phyloP scores from a whole-genome alignment of 2,888 invertebrate species.

The Oscheius sp. region DNA sequence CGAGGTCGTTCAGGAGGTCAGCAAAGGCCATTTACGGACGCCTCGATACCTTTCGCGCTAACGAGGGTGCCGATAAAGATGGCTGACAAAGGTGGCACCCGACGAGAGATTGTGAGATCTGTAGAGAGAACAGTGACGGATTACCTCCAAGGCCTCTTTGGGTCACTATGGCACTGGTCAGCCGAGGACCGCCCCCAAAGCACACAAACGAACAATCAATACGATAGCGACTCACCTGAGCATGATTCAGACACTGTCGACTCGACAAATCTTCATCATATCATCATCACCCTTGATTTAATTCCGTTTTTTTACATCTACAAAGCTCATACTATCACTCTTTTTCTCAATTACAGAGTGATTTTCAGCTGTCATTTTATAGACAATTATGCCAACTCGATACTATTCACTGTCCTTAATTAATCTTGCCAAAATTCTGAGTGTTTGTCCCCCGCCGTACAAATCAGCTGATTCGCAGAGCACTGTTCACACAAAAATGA shows the following conservation, averaged over 20 bases:
- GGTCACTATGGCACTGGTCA: slow-evolving; percentile 32
- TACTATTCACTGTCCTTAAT: not conserved
- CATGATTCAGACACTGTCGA: slow-evolving; percentile 30
- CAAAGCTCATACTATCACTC: not conserved
- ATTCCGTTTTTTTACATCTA: not conserved
- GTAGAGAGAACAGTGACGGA: slow-evolving; percentile 20
- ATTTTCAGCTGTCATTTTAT: not conserved
- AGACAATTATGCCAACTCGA: not conserved
- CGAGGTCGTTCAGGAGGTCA: slow-evolving; percentile 15
- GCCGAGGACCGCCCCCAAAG: slow-evolving; percentile 19
- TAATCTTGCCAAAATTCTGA: not conserved
- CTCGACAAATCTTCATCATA: not conserved
- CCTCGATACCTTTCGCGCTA: slow-evolving; percentile 7
- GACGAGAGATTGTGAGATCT: slow-evolving; percentile 7
- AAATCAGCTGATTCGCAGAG: slow-evolving; percentile 16
- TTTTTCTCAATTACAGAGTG: not conserved
- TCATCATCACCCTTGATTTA: not conserved
- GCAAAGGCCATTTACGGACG: slow-evolving; percentile 19
- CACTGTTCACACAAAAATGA: slow-evolving; percentile 16
- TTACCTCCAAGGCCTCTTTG: slow-evolving; percentile 25
- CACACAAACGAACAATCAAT: slow-evolving; percentile 30
- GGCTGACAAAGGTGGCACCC: slow-evolving; percentile 19
- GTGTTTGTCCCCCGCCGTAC: slow-evolving; percentile 1
- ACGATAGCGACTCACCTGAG: slow-evolving; percentile 32
- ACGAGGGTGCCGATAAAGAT: slow-evolving; percentile 25